Evolutionary conservation across 1,140 invertebrate species (phyloP), one percentile per base, ranked within the genome.

Genomic region (Drosophila melanica): DNA sequence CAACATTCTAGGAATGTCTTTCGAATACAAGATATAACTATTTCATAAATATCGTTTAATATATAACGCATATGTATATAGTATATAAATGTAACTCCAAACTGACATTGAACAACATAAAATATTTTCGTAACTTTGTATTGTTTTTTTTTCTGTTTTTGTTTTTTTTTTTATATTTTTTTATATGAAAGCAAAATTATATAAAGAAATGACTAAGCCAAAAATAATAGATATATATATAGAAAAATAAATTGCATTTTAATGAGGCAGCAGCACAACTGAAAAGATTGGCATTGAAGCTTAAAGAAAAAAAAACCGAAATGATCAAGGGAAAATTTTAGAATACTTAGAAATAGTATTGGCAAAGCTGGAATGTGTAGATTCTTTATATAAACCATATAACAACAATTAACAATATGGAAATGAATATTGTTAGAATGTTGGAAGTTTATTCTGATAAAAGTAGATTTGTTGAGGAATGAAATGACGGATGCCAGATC

Each of bases 91-190:
- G 80, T 90, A 90, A 90, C 89, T 90, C 89, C 89, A 90, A 90
- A 90, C 89, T 90, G 89, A 90, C 89, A 90, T 90, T 91, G 89
- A 90, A 90, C 89, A 90, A 90, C 89, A 90, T 84, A 90, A 90
- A 90, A 90, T 90, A 90, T 90, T 90, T 91, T 85, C 89, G 72
- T 89, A 81, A 75, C 72, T 78, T 84, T 55, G 33, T 68, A 63
- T 68, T 64, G 12, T 45, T 75, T 70, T 70, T 54, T 39, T 76
- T 60, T 51, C 50, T 42, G 30, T 68, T 59, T 48, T 63, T 58
- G 51, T 39, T 62, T 51, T 48, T 27, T 48, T 66, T 53, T 58
- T 80, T 54, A 64, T 54, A 51, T 69, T 50, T 50, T 7, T 70
- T 47, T 76, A 59, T 70, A 79, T 68, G 20, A 44, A 66, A 65